Evolutionary conservation across 2,113 vertebrate species (phyloP).

Genomic region (Glaucidium brasilianum): DNA sequence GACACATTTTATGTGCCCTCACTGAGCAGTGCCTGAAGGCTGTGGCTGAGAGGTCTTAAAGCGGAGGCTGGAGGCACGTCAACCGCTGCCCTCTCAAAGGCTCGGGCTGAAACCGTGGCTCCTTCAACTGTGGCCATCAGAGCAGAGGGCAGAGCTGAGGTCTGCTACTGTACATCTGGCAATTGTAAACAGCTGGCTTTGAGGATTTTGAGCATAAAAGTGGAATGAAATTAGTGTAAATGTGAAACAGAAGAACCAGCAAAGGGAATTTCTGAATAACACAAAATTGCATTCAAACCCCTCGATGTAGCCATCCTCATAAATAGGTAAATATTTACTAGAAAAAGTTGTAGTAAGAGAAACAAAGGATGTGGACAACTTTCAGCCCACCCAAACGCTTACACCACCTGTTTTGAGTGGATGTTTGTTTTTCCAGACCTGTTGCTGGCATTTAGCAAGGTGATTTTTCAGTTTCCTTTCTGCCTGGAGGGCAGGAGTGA

Average conservation of each 20-base stretch:
- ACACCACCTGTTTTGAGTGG: neutral
- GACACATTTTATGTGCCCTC: neutral
- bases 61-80: neutral
- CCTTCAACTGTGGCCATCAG: fast-evolving
- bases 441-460: neutral
- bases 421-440: neutral
- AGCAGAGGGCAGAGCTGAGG: neutral
- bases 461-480: neutral
- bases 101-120: neutral
- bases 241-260: neutral
- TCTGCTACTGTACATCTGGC: fast-evolving
- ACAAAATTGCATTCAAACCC: no score
- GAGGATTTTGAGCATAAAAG: neutral
- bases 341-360: neutral
- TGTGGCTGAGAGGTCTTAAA: neutral
- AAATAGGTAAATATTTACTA: neutral
- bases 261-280: neutral
- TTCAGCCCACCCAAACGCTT: neutral
- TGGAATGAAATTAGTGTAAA: neutral
- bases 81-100: neutral
- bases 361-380: neutral
- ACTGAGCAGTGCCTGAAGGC: neutral
- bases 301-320: neutral
- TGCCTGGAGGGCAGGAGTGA: neutral
- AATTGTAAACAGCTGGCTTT: neutral